phyloP scores from a whole-genome alignment of 2,888 invertebrate species.

The Incurvaria masculella region DNA sequence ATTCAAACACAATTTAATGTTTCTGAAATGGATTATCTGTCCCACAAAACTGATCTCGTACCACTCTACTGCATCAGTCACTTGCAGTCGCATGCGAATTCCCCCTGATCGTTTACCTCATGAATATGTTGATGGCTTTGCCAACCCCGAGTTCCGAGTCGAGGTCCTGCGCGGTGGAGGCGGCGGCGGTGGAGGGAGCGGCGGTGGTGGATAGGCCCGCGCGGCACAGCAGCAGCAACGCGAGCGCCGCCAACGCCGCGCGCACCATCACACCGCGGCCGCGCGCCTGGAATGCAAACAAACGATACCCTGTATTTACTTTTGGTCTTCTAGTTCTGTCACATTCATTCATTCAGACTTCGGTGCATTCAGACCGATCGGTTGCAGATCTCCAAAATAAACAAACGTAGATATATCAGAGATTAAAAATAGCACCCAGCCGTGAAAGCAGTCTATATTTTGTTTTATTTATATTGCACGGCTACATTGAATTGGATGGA shows the following conservation, averaged over 20 bases:
- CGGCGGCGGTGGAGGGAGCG: constrained; percentile 14
- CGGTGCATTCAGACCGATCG: background rate
- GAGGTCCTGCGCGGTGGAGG: constrained; percentile 16
- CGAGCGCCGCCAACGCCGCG: constrained; percentile 28
- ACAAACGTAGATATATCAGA: background rate
- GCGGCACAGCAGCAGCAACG: constrained; percentile 50
- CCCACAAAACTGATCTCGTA: no score
- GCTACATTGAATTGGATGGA: no score
- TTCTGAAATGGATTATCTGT: no score
- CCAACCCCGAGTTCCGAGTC: constrained; percentile 69
- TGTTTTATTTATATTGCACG: no score
- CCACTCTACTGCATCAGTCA: no score
- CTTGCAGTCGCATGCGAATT: no score
- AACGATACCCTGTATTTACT: background rate
- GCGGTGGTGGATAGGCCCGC: constrained; percentile 59
- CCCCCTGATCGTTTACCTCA: no score
- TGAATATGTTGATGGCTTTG: constrained; percentile 80
- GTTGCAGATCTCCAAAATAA: background rate
- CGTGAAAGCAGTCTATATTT: no score
- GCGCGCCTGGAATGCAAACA: constrained; percentile 23
- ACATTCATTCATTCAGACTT: background rate
- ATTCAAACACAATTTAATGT: no score
- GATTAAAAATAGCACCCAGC: no score
- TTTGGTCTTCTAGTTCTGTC: background rate
- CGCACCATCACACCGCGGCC: constrained; percentile 40